Base-by-base conservation (phyloP, 2,113 vertebrate genomes). In the Rhinoderma darwinii region DNA sequence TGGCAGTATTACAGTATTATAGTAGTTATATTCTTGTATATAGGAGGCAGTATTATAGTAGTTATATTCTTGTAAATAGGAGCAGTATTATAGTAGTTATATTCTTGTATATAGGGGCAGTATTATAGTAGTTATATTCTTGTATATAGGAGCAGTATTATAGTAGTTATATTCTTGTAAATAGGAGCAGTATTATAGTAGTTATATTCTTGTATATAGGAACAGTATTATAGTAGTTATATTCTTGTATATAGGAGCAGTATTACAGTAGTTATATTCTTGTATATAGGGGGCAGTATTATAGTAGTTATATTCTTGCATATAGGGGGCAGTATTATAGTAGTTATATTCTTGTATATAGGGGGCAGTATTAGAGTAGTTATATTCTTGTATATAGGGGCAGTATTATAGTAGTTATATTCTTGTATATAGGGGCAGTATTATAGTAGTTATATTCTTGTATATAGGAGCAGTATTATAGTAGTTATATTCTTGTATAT, bases 401-500 rank as follows among this genome's bases (percentile, higher is more conserved):
- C 32, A 70, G 66, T 70, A 70, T 70, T 70, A 70, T 70, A 70
- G 66, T 70, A 70, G 66, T 70, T 70, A 70, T 70, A 35, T 70
- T 70, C 66, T 37, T 70, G 32, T 37, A 70, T 15, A 70, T 70
- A 70, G 66, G 30, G 2, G 66, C 66, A 35, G 32, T 70, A 35
- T 70, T 70, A 70, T 35, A 70, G 66, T 70, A 70, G 66, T 70
- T 70, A 70, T 70, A 35, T 70, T 70, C 66, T 20, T 70, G 66
- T 70, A 70, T 5, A 70, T 70, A 37, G 66, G 66, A 20, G 66
- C 32, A 70, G 66, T 70, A 70, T 70, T 35, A 70, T 70, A 70
- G 66, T 70, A 70, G 66, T 70, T 70, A 70, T 35, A 37, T 37
- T 37, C 66, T 20, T 70, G 66, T 70, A 70, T 1, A 70, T 70